Evolutionary conservation across 2,888 invertebrate genomes (phyloP).

Genomic region (Lutraria lutraria): DNA sequence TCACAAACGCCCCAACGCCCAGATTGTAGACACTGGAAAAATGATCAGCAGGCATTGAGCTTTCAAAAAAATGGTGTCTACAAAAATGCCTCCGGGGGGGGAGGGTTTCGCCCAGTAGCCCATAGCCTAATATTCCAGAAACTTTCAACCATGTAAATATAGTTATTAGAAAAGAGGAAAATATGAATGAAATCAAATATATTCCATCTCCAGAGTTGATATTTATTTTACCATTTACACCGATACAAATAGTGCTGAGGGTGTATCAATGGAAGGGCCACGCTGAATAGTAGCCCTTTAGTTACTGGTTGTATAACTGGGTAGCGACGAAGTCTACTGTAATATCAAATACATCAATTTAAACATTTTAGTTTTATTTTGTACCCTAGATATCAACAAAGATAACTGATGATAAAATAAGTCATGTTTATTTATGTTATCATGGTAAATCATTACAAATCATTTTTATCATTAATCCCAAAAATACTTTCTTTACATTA

Average conservation of each 20-base stretch:
- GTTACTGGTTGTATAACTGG: conserved; percentile 53
- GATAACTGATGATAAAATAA: background rate
- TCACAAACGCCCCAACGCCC: too few species aligned
- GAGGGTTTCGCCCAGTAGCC: too few species aligned
- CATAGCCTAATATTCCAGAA: too few species aligned
- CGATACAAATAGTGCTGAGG: conserved; percentile 66
- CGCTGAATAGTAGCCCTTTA: conserved; percentile 56
- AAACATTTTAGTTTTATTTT: background rate
- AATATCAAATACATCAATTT: conserved; percentile 34
- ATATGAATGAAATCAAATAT: background rate
- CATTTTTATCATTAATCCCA: too few species aligned
- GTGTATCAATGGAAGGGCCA: conserved; percentile 57
- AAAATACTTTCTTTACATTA: too few species aligned
- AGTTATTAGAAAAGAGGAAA: background rate
- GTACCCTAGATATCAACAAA: background rate
- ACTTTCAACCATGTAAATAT: too few species aligned
- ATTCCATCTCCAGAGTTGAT: background rate
- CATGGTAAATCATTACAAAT: background rate
- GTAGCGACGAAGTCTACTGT: conserved; percentile 47
- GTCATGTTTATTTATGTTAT: background rate
- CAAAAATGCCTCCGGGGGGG: too few species aligned
- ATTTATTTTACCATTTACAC: conserved; percentile 63
- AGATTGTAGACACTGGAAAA: too few species aligned
- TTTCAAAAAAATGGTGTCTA: too few species aligned
- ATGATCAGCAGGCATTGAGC: too few species aligned